Conservation (phyloP, 2,113 vertebrate genomes). For the Solea solea region DNA sequence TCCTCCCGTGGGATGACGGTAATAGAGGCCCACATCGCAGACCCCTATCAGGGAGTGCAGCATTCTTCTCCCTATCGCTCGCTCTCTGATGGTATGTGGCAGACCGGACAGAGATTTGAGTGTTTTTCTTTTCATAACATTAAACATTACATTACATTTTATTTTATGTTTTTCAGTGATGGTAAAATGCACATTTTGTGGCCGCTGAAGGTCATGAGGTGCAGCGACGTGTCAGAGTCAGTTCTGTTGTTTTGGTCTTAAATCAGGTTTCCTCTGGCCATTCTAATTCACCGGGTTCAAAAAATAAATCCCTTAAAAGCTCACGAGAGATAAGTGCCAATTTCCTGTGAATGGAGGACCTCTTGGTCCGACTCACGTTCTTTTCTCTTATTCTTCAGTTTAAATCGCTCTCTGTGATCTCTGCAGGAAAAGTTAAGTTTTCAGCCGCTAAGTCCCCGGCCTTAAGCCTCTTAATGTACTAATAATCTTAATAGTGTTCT, state of each 20-base stretch:
- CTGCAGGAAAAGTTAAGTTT: conserved; percentile 37
- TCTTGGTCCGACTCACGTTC: conserved; percentile 45
- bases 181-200: background rate
- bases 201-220: conserved; percentile 23
- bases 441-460: conserved; percentile 27
- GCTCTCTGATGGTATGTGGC: conserved; percentile 9
- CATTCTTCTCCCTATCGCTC: conserved; percentile 50
- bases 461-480: conserved; percentile 42
- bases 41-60: conserved; percentile 45
- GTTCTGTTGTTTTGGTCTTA: conserved; percentile 55
- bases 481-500: conserved; percentile 35
- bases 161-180: too few relatives aligned
- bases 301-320: conserved; percentile 67
- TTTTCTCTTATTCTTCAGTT: conserved; percentile 44
- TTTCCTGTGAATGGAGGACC: conserved; percentile 71
- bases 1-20: conserved; percentile 33
- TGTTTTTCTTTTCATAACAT: conserved; percentile 3
- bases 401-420: conserved; percentile 44
- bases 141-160: too few relatives aligned
- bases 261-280: conserved; percentile 62
- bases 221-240: conserved; percentile 47
- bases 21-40: conserved; percentile 45
- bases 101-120: background rate
- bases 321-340: conserved; percentile 69
- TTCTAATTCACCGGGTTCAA: conserved; percentile 56